Conservation (phyloP, 2,113 vertebrate species). For the Callopanchax toddi region DNA sequence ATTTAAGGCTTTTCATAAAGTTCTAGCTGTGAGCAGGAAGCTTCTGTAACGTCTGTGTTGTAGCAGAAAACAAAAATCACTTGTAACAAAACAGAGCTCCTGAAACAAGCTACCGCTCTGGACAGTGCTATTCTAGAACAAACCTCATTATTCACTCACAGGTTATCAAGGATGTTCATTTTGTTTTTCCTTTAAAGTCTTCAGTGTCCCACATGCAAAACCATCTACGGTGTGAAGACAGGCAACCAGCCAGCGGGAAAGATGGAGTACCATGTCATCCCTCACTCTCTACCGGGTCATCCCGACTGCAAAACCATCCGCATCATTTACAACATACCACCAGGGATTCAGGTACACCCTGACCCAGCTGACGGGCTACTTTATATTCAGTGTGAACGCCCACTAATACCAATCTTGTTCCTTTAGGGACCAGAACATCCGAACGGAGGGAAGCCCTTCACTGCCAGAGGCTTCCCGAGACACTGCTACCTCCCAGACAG, state of each 20-base stretch:
- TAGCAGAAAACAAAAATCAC: too few relatives aligned
- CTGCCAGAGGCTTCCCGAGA: constrained; percentile 92
- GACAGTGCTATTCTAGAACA: too few relatives aligned
- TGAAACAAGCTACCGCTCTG: too few relatives aligned
- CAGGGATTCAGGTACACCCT: constrained; percentile 88
- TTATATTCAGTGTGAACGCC: too few relatives aligned
- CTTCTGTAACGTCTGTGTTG: too few relatives aligned
- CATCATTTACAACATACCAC: constrained; percentile 95
- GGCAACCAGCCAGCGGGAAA: constrained; percentile 95
- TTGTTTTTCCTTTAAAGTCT: constrained; percentile 73
- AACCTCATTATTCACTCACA: not conserved
- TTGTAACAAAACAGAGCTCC: too few relatives aligned
- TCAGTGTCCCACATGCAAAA: constrained; percentile 97
- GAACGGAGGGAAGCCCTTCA: constrained; percentile 92
- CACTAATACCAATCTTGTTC: not conserved
- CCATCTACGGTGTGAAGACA: constrained; percentile 95
- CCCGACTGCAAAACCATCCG: constrained; percentile 92
- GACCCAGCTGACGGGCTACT: rapidly evolving
- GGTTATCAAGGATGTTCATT: not conserved
- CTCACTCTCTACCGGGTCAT: constrained; percentile 91
- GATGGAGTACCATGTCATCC: constrained; percentile 98
- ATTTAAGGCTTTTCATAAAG: too few relatives aligned
- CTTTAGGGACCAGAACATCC: constrained; percentile 90
- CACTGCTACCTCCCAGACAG: constrained; percentile 97
- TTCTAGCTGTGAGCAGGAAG: too few relatives aligned